Evolutionary conservation across 2,797 vertebrate species (phyloP).

Genomic region (Brachyalestes nurse): DNA sequence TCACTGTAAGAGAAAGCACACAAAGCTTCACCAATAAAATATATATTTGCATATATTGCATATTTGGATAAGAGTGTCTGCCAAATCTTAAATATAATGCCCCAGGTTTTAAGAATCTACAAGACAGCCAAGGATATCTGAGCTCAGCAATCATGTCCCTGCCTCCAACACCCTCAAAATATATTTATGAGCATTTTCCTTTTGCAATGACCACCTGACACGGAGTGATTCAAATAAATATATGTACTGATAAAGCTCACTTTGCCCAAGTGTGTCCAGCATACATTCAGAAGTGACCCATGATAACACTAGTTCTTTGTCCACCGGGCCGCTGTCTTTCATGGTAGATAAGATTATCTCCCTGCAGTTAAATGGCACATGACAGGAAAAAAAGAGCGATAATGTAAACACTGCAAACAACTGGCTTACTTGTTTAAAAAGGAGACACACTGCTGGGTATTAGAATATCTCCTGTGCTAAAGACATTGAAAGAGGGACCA

Average conservation of each 20-base stretch:
- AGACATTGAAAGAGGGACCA: neutral
- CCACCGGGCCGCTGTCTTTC: neutral
- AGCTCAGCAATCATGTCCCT: neutral
- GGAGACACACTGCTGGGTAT: neutral
- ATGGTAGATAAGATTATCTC: slow-evolving; percentile 32
- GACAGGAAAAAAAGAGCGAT: neutral
- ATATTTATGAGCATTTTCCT: neutral
- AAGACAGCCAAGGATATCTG: neutral
- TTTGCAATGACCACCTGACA: slow-evolving; percentile 1
- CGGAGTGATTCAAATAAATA: neutral
- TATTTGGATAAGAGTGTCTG: too few relatives aligned
- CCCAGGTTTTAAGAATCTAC: too few relatives aligned
- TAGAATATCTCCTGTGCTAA: neutral
- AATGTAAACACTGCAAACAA: neutral
- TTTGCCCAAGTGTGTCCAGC: neutral
- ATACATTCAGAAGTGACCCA: neutral
- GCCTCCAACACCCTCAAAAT: neutral
- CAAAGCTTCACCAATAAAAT: too few relatives aligned
- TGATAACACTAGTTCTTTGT: slow-evolving; percentile 3
- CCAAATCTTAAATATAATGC: too few relatives aligned
- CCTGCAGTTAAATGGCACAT: neutral
- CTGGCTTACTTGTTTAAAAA: neutral
- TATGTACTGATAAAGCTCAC: neutral
- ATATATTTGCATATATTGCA: too few relatives aligned
- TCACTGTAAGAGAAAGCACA: too few relatives aligned